These are phyloP conservation scores for Acleris cristana DNA, from an alignment of 2,888 invertebrate species.

Conservation along the genomic window DNA sequence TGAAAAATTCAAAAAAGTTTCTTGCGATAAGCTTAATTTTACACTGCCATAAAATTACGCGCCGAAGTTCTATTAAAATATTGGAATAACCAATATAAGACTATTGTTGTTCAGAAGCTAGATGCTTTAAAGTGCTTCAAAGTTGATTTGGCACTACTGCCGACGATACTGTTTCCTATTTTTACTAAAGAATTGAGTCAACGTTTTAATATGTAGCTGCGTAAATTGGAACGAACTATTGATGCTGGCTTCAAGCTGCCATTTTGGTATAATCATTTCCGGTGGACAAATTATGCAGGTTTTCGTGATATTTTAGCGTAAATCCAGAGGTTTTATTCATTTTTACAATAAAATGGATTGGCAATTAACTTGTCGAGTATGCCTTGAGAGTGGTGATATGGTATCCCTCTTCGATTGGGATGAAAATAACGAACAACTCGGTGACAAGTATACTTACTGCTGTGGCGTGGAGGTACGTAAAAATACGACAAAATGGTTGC, in stretches of 20 bases:
- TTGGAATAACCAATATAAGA: too few relatives aligned
- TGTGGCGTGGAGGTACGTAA: conserved; percentile 80
- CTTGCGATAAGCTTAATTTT: too few relatives aligned
- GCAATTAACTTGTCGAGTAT: conserved; percentile 81
- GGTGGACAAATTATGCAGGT: conserved; percentile 55
- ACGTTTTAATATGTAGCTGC: conserved; percentile 17
- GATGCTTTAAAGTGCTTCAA: too few relatives aligned
- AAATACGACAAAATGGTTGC: conserved; percentile 81
- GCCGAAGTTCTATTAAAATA: too few relatives aligned
- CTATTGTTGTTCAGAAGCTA: too few relatives aligned
- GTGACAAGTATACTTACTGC: conserved; percentile 78
- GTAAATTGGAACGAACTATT: conserved; percentile 48
- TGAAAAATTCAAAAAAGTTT: too few relatives aligned
- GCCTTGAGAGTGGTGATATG: conserved; percentile 79
- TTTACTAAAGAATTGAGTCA: too few relatives aligned
- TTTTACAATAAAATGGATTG: conserved; percentile 73
- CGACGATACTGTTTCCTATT: too few relatives aligned
- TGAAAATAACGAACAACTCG: conserved; percentile 82
- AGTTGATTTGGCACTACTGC: too few relatives aligned
- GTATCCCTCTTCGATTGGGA: conserved; percentile 83
- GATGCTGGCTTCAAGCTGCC: conserved; percentile 40
- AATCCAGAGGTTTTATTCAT: conserved; percentile 31
- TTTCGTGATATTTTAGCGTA: conserved; percentile 52
- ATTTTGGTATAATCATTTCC: conserved; percentile 68
- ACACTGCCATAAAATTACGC: too few relatives aligned